Evolutionary conservation across 2,797 vertebrate genomes (phyloP), one percentile per base, ranked within the genome.

Genomic region (Coendou prehensilis): DNA sequence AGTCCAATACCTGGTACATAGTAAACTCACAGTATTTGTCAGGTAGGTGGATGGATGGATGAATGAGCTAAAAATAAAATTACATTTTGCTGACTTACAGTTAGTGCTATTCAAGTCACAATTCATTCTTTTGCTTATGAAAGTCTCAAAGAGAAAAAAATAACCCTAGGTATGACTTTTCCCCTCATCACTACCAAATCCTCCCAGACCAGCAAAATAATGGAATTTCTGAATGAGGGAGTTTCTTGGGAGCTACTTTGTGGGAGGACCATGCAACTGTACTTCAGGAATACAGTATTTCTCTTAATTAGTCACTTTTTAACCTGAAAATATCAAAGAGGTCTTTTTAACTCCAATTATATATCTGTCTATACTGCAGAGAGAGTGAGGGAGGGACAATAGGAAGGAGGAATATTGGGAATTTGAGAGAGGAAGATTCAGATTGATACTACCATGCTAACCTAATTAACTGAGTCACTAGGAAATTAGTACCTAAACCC

Each of bases 71-170:
- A 94, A 93, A 85, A 22, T 69, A 82, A 61, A 90, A 88, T 90
- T 87, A 69, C 3, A 64, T 18, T 89, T 90, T 95, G 2, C 11
- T 88, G 83, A 78, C 47, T 89, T 91, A 9, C 3, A 9, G 33
- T 52, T 89, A 96, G 63, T 88, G 37, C 26, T 26, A 84, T 89
- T 95, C 52, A 91, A 94, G 57, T 56, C 14, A 45, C 64, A 88
- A 85, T 95, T 94, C 30, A 91, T 33, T 79, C 67, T 86, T 93
- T 71, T 69, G 57, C 54, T 84, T 89, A 18, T 88, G 59, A 84
- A 88, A 59, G 41, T 92, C 59, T 94, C 56, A 78, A 67, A 69
- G 1, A 61, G 37, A 82, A 95, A 86, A 82, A 2, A n/a, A 41
- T 90, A 89, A 67, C 33, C 9, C 47, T 30, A 45, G 13, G 30